These are phyloP conservation scores for Schlechtendalia chinensis DNA, from an alignment of 1,140 invertebrate species.

Conservation along the genomic window DNA sequence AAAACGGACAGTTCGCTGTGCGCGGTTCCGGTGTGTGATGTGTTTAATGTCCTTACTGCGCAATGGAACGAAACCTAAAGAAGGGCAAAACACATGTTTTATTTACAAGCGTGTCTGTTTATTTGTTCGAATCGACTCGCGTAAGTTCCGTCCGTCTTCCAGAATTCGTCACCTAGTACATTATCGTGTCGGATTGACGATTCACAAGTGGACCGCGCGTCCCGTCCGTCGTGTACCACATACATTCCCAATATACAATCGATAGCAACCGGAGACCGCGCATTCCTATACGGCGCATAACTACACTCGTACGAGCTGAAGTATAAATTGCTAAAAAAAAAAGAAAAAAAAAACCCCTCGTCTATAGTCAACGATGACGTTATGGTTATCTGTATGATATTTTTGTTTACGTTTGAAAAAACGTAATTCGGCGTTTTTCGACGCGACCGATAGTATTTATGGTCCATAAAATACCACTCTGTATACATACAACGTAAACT, in stretches of 20 bases:
- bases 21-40: not conserved
- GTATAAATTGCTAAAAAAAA: too few species aligned
- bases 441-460: conserved; percentile 23
- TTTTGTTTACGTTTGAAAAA: conserved; percentile 28
- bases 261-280: too few species aligned
- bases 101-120: not conserved
- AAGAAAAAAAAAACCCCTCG: too few species aligned
- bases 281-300: too few species aligned
- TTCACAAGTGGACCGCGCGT: too few species aligned
- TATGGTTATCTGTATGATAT: not conserved
- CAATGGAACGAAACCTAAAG: not conserved
- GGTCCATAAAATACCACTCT: conserved; percentile 6
- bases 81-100: conserved; percentile 10
- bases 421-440: not conserved
- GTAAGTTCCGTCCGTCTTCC: not conserved
- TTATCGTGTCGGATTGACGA: too few species aligned
- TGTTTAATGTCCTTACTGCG: conserved; percentile 1
- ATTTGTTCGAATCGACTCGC: not conserved
- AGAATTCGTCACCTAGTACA: too few species aligned
- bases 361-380: too few species aligned
- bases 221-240: too few species aligned
- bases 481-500: not conserved
- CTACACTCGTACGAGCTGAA: too few species aligned
- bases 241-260: too few species aligned
- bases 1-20: conserved; percentile 12